These are phyloP conservation scores for Tenthredo distinguenda DNA, from an alignment of 2,888 invertebrate species.

Conservation along the genomic window DNA sequence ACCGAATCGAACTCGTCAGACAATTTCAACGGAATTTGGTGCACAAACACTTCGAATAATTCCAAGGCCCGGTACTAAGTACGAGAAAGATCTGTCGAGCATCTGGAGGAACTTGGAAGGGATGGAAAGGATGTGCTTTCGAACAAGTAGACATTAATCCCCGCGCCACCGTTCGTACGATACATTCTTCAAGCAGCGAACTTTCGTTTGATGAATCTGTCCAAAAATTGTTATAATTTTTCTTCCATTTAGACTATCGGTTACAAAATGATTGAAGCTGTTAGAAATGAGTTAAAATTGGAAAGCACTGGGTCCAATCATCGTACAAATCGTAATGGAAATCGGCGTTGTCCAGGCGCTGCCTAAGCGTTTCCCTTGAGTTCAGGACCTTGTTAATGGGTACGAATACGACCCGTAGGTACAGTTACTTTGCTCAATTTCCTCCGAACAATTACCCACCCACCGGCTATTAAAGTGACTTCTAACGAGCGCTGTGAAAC, in stretches of 20 bases:
- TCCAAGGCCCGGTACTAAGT: not conserved
- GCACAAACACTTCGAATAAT: not conserved
- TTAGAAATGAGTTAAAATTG: too few relatives aligned
- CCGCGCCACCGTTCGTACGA: not conserved
- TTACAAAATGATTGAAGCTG: too few relatives aligned
- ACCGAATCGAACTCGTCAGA: not conserved
- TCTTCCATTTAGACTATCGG: too few relatives aligned
- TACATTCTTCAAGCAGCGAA: not conserved
- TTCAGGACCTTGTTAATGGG: constrained; percentile 16
- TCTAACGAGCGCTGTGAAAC: constrained; percentile 24
- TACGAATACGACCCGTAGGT: constrained; percentile 17
- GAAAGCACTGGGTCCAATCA: too few relatives aligned
- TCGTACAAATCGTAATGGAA: not conserved
- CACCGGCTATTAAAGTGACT: not conserved
- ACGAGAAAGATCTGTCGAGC: not conserved
- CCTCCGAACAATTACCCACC: constrained; percentile 33
- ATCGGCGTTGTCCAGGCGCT: not conserved
- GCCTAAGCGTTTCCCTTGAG: not conserved
- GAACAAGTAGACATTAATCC: not conserved
- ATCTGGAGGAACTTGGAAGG: not conserved
- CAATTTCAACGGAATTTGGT: not conserved
- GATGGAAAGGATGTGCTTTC: not conserved
- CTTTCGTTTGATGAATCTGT: not conserved
- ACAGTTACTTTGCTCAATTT: constrained; percentile 40
- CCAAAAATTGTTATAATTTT: too few relatives aligned